Base-by-base conservation (phyloP, 2,888 invertebrate genomes). In the Leptinotarsa tumamoca region DNA sequence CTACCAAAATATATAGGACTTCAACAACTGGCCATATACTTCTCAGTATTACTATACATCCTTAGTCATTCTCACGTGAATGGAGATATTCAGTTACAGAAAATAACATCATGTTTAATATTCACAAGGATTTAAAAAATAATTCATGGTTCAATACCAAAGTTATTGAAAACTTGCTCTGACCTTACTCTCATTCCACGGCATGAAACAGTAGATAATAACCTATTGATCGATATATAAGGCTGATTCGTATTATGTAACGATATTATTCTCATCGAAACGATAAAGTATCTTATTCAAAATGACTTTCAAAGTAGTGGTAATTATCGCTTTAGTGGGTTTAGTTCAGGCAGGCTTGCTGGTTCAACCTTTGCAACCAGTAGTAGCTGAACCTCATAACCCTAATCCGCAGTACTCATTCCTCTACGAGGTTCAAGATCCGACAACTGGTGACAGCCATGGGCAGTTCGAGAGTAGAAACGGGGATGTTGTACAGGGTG, bases 381-480 rank as follows among this genome's bases (percentile, higher is more conserved):
- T 80, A 51, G 72, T 83, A 2, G 73, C 82, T 10, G 83, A 83
- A 68, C 79, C 90, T 63, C 91, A 90, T 85, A 92, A 92, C 83
- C 91, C 92, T 4, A 90, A 92, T 84, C 93, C 93, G 10, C 92
- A 93, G 86, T 93, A 93, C 84, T 91, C 92, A 49, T 93, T 91
- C 87, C 92, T 92, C 54, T 93, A 93, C 84, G 92, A 93, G 81
- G 92, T 93, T 77, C 92, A 93, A 84, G 93, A 93, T 86, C 90
- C 91, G 67, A 15, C 67, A 27, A 93, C 93, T 81, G 93, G 93
- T 86, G 88, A 91, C 86, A 90, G 88, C 81, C 90, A 90, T 84
- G 89, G 89, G 80, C 90, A 90, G 84, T 88, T 89, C 76, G 90
- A 89, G 82, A 86, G 85, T 49, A 89, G 93, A 15, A 91, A 90